Conservation (phyloP, 2,797 vertebrate genomes). For the Crenuchus spilurus region DNA sequence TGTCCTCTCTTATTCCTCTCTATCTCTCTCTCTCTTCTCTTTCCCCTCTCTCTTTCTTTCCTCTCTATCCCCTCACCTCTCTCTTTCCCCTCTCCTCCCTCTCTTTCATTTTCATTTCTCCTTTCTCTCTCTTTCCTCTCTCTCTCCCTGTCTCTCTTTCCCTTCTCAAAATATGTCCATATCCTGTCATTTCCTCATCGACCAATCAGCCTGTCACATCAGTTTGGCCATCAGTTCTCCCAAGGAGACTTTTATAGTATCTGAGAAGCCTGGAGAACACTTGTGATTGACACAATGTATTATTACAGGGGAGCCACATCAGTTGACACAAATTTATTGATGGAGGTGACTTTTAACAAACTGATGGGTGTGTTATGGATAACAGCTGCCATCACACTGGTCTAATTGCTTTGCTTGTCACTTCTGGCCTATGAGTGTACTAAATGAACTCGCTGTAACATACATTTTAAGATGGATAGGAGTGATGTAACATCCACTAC, state of each 20-base stretch:
- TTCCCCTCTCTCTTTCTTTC: too few species aligned
- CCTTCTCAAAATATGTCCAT: slow-evolving; percentile 14
- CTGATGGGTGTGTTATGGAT: slow-evolving; percentile 19
- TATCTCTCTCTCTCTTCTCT: too few species aligned
- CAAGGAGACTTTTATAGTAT: slow-evolving; percentile 43
- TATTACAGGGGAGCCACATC: slow-evolving; percentile 37
- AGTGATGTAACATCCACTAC: background rate
- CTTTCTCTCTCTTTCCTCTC: slow-evolving; percentile 2
- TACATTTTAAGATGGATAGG: slow-evolving; percentile 30
- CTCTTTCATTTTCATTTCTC: too few species aligned
- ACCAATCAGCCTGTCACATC: slow-evolving; percentile 48
- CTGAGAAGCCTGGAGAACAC: slow-evolving; percentile 38
- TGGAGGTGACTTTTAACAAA: slow-evolving; percentile 24
- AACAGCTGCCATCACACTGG: slow-evolving; percentile 41
- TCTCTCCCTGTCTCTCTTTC: background rate
- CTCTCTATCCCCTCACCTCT: too few species aligned
- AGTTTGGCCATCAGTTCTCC: slow-evolving; percentile 38
- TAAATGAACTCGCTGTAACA: slow-evolving; percentile 39
- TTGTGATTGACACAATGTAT: slow-evolving; percentile 43
- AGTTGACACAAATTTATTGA: slow-evolving; percentile 40
- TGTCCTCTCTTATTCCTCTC: too few species aligned
- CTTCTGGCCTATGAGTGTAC: slow-evolving; percentile 17
- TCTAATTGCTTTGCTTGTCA: slow-evolving; percentile 53
- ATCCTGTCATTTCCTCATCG: slow-evolving; percentile 46
- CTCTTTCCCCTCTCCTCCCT: too few species aligned